A percentile compares a stretch with the other conserved stretches of the same genome.
These are phyloP conservation scores for Bovichtus diacanthus DNA, from an alignment of 2,797 vertebrate species.

Conservation along the genomic window DNA sequence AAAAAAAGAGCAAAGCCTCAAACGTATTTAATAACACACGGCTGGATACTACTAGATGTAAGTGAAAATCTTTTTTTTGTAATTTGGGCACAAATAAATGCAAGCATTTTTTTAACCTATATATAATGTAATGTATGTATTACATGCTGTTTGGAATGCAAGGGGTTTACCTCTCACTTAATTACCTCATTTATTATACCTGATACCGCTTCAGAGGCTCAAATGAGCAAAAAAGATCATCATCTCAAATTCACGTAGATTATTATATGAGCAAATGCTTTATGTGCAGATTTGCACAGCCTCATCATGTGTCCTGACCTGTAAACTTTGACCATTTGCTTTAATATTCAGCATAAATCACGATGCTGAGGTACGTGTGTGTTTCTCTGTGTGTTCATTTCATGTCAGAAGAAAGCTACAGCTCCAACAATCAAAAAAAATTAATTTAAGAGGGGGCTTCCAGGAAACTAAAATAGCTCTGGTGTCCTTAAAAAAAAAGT, in stretches of 20 bases:
- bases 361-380: conserved; percentile 6
- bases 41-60: neutral
- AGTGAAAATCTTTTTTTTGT: neutral
- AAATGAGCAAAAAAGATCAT: conserved; percentile 6
- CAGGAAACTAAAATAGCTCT: neutral
- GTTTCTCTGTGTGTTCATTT: conserved; percentile 1
- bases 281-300: neutral
- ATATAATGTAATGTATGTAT: neutral
- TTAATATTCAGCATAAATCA: conserved; percentile 14
- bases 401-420: neutral
- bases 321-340: conserved; percentile 3
- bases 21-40: neutral
- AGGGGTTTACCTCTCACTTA: neutral
- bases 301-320: conserved; percentile 15
- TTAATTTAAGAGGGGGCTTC: neutral
- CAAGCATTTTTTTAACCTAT: neutral
- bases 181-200: conserved; percentile 6
- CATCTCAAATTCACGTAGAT: conserved; percentile 4
- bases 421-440: neutral
- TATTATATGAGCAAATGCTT: conserved; percentile 4
- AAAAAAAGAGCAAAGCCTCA: neutral
- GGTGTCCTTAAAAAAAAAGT: neutral
- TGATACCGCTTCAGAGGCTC: neutral
- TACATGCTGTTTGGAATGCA: neutral
- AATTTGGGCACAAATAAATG: neutral